A percentile compares a stretch with the other conserved stretches of the same genome.
Conservation (phyloP, 1,140 invertebrate genomes). For the Trinorchestia longiramus region DNA sequence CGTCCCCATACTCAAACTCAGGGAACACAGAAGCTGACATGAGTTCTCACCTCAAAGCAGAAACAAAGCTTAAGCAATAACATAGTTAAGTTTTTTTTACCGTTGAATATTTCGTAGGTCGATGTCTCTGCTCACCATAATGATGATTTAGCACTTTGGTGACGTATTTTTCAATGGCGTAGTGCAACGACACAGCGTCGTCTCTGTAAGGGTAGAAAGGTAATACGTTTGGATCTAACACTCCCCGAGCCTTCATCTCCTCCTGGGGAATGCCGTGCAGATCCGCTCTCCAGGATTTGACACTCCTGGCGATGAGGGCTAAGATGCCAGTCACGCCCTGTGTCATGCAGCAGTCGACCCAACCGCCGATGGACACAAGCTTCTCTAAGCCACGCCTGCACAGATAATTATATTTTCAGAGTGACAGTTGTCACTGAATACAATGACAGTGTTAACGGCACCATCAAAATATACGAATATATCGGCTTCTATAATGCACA, state of each 20-base stretch:
- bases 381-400: constrained; percentile 71
- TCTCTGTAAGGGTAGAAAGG: constrained; percentile 73
- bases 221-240: constrained; percentile 69
- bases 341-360: constrained; percentile 73
- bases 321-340: constrained; percentile 72
- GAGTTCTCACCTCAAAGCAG: too few species aligned
- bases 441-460: too few species aligned
- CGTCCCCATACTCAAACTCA: too few species aligned
- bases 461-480: not conserved
- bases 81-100: too few species aligned
- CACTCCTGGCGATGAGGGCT: constrained; percentile 69
- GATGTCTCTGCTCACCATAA: constrained; percentile 68
- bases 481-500: too few species aligned
- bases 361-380: constrained; percentile 71
- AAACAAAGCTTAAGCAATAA: too few species aligned
- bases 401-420: constrained; percentile 40
- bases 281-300: constrained; percentile 69
- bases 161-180: constrained; percentile 71
- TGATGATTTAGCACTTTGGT: constrained; percentile 70
- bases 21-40: too few species aligned
- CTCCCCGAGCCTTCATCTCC: constrained; percentile 68
- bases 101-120: too few species aligned
- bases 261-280: constrained; percentile 68
- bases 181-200: constrained; percentile 71
- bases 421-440: not conserved